A percentile compares a stretch with the other conserved stretches of the same genome.
These are phyloP conservation scores for Hyperopisus bebe DNA, from an alignment of 2,113 vertebrate genomes.

Conservation along the genomic window DNA sequence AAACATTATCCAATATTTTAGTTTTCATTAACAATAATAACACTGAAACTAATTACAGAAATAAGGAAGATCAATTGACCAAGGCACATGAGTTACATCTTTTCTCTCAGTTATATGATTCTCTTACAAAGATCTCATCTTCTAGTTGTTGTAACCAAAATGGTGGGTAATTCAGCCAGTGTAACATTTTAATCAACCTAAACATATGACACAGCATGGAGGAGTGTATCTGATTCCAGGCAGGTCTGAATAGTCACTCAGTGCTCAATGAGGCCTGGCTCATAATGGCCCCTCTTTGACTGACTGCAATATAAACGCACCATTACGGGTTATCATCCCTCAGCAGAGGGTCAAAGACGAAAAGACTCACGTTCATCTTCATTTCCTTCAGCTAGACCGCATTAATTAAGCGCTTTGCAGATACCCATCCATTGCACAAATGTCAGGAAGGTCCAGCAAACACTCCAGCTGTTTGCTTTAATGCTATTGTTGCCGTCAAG, in stretches of 20 bases:
- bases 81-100: neutral
- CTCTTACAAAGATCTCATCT: neutral
- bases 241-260: neutral
- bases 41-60: neutral
- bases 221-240: neutral
- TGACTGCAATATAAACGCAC: neutral
- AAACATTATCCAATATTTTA: neutral
- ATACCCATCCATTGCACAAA: neutral
- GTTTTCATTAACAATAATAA: neutral
- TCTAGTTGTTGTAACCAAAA: neutral
- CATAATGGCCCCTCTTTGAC: neutral
- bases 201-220: neutral
- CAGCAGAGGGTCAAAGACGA: neutral
- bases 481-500: neutral
- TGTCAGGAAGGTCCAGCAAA: neutral
- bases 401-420: neutral
- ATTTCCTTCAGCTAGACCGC: neutral
- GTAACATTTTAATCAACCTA: neutral
- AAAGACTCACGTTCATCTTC: neutral
- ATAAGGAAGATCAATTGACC: neutral
- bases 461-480: neutral
- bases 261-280: neutral
- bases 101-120: neutral
- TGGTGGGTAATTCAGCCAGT: neutral
- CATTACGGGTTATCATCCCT: neutral